Conservation (phyloP, 2,888 invertebrate genomes). For the Troides aeacus region DNA sequence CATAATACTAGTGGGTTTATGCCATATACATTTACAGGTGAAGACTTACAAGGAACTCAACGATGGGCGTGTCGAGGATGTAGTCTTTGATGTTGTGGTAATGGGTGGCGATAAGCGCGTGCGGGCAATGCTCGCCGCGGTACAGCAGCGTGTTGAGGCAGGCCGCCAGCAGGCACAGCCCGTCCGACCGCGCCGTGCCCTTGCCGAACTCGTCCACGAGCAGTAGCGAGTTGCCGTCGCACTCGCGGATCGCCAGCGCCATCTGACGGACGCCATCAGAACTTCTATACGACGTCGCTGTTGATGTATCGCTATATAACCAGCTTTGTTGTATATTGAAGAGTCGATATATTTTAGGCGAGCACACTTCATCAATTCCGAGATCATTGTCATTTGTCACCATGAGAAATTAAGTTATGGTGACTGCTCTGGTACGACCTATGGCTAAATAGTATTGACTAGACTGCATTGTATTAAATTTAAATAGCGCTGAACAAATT, state of each 20-base stretch:
- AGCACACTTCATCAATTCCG: too few species aligned
- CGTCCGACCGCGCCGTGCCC: slow-evolving; percentile 89
- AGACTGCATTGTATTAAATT: too few species aligned
- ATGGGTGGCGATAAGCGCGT: slow-evolving; percentile 89
- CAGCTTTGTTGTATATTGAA: too few species aligned
- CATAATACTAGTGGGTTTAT: too few species aligned
- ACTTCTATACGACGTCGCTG: too few species aligned
- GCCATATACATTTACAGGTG: background rate
- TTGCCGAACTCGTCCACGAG: slow-evolving; percentile 95
- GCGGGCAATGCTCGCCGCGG: slow-evolving; percentile 82
- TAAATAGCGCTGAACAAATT: too few species aligned
- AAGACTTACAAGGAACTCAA: slow-evolving; percentile 76
- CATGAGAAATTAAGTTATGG: too few species aligned
- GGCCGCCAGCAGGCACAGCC: slow-evolving; percentile 85
- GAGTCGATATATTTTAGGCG: too few species aligned
- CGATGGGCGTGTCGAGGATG: slow-evolving; percentile 74
- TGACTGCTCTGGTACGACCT: too few species aligned
- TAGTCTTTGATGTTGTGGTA: slow-evolving; percentile 83
- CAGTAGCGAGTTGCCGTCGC: slow-evolving; percentile 84
- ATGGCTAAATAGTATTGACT: too few species aligned
- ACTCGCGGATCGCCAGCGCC: slow-evolving; percentile 84
- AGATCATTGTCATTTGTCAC: too few species aligned
- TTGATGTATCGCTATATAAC: too few species aligned
- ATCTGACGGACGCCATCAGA: slow-evolving; percentile 72
- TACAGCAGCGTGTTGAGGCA: slow-evolving; percentile 83